Evolutionary conservation across 2,888 invertebrate species (phyloP), one percentile per base, ranked within the genome.

Genomic region (Molorchus minor): DNA sequence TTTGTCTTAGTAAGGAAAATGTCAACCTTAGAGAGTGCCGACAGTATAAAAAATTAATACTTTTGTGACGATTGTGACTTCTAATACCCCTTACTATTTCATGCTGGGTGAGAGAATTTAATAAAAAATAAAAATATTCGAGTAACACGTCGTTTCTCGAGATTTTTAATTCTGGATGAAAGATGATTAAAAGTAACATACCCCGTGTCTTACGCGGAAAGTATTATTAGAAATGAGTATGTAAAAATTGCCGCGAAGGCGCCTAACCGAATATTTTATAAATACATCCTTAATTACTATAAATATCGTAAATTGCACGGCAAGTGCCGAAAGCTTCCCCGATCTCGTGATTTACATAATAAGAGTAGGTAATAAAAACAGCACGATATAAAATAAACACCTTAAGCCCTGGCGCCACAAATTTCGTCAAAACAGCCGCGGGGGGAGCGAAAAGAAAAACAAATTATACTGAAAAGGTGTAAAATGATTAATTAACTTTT

Each of bases 401-500:
- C 55, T 59, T 58, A 25, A 51, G 51, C 44, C 44, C 51, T 53
- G 44, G 47, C 58, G 58, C 46, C 56, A 61, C 56, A 49, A 53
- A 56, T 61, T 64, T 64, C 56, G 58, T 59, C 59, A 44, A 30
- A 35, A 21, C 54, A 41, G 55, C 44, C 56, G 56, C 45, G 30
- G 58, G 62, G 49, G 44, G 21, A 36, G 40, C 55, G 40, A 58
- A 60, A 54, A 60, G 60, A 47, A 60, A 65, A 65, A 65, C 61
- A 62, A 62, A 61, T 62, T 62, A 58, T 55, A 33, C 15, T 41
- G 61, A 55, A 58, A 61, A 68, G 65, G 65, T 68, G 64, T 46
- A 58, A 64, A 65, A 66, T 66, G 68, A 68, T 68, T 66, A 68
- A 66, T 66, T 65, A 65, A 57, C 61, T 49, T 58, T 59, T 58